Evolutionary conservation across 1,140 invertebrate species (phyloP), one percentile per base, ranked within the genome.

Genomic region (Solen grandis): DNA sequence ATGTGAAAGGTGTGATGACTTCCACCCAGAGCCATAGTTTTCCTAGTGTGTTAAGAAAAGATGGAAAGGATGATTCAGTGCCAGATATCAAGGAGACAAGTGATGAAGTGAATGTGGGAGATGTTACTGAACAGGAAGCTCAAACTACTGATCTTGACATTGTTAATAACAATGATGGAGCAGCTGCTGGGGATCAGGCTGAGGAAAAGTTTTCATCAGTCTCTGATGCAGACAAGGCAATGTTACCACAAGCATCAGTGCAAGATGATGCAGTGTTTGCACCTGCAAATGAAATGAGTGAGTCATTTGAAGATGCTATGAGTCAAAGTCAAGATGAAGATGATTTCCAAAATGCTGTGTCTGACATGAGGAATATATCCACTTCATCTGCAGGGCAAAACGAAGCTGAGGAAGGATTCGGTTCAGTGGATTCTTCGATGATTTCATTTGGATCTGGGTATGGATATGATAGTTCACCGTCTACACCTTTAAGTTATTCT

Each of bases 11-110:
- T 50, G 69, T 81, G 63, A 66, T 84, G 38, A 70, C 62, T 65
- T 59, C 66, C 29, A 79, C 52, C 38, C 84, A 86, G 80, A 83
- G 83, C 31, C 85, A 84, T 14, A 89, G 88, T 86, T 86, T 86
- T 62, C 88, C 88, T 16, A 14, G 85, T 35, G 54, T 88, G 27
- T 84, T 83, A 25, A 73, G 84, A 38, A 86, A 87, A n/a, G 79
- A 86, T 55, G 52, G 19, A 41, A 35, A 54, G 36, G 65, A 68
- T 31, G 65, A 35, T 38, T 68, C 75, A 33, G 35, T 68, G 16
- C 25, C 25, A 31, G 75, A 78, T 41, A 63, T 31, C 8, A 29
- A 13, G 33, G 52, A 22, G 10, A 25, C 0, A n/a, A 19, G n/a
- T 22, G 31, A 76, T 4, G 27, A 55, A 13, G n/a, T 5, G 25